phyloP scores from a whole-genome alignment of 2,113 vertebrate species.

The Oreochromis niloticus region DNA sequence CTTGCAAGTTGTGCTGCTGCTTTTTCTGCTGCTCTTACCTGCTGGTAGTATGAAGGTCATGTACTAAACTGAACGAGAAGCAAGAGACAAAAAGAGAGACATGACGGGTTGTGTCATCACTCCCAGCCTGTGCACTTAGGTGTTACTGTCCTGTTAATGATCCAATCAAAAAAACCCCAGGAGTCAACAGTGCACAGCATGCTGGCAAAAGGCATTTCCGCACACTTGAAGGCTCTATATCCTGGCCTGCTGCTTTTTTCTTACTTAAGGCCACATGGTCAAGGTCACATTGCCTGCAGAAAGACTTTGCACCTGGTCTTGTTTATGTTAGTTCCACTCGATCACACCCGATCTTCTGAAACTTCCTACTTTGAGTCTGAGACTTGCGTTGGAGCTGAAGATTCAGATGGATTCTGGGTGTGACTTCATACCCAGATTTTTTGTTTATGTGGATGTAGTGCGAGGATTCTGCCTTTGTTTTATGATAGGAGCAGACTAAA shows the following conservation, averaged over 20 bases:
- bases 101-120: not conserved
- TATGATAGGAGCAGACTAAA: not conserved
- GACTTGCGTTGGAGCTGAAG: not conserved
- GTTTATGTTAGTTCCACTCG: not conserved
- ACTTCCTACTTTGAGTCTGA: not conserved
- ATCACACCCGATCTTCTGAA: not conserved
- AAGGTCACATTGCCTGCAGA: not conserved
- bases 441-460: not conserved
- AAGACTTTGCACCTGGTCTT: not conserved
- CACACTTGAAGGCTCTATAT: not conserved
- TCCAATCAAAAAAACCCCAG: constrained; percentile 54
- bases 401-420: not conserved
- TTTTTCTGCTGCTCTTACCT: not conserved
- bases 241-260: not conserved
- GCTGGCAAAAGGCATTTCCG: not conserved
- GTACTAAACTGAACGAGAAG: not conserved
- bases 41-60: not conserved
- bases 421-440: not conserved
- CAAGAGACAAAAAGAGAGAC: not conserved
- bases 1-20: not conserved
- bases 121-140: constrained; percentile 16
- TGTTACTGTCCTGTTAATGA: constrained; percentile 58
- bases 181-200: constrained; percentile 4
- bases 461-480: not conserved
- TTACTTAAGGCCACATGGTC: not conserved